Base-by-base conservation (phyloP, 2,113 vertebrate genomes). In the Prunella fulvescens region DNA sequence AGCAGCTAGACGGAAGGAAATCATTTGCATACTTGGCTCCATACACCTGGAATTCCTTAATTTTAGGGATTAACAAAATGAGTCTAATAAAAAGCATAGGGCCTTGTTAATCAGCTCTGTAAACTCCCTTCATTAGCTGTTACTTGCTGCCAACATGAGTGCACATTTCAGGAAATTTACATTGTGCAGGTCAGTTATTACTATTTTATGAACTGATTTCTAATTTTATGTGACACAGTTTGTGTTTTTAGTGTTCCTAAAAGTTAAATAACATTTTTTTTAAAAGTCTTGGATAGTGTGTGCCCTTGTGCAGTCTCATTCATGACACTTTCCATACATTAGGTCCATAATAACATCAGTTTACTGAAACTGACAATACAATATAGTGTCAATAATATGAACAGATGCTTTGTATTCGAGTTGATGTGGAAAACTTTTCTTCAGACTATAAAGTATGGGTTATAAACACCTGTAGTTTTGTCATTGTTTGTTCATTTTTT, bases 1-100 rank as follows among this genome's bases (percentile, higher is more conserved):
- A 95, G 97, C 97, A 97, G 96, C 95, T 89, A 95, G 96, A 92
- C 62, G 97, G 97, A 98, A 97, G 97, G 98, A 97, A 98, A 96
- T 98, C 76, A 98, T 98, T 98, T 98, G 97, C 98, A 98, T 98
- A 98, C 97, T 98, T 98, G 98, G 97, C 97, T 97, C 96, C 94
- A 85, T 96, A 97, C 97, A 98, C 97, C 98, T 98, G 98, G 98
- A 98, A 98, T 98, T 96, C 97, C 97, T 98, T 98, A 97, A 98
- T 98, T 98, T 98, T 96, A 94, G 90, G 97, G 96, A 98, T 98
- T 98, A 98, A 96, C 94, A 96, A 97, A 98, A 98, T 97, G 98
- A 97, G 97, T 95, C 98, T 97, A 97, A 97, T 98, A 98, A 98
- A 98, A 98, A 95, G 85, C 95, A 94, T 96, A 97, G 96, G 94